A percentile compares a stretch with the other conserved stretches of the same genome.
Evolutionary conservation across 2,113 vertebrate species (phyloP).

Genomic region (Eurystomus gularis): DNA sequence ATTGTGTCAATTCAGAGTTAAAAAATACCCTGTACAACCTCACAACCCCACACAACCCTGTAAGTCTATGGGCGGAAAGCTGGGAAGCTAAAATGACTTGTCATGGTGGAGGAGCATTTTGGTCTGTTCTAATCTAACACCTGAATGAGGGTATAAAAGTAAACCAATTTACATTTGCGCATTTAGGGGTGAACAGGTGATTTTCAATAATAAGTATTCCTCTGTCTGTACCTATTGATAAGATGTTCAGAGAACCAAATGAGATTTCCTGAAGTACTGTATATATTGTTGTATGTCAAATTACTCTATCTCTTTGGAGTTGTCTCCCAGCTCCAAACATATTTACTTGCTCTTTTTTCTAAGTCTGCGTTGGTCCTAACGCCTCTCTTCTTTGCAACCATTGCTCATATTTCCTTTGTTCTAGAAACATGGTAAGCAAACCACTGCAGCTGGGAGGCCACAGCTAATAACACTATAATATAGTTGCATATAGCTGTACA

Average conservation of each 20-base stretch:
- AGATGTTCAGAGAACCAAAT: neutral
- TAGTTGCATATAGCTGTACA: neutral
- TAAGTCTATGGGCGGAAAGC: too few species aligned
- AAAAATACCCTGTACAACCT: neutral
- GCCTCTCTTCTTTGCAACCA: neutral
- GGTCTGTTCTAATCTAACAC: neutral
- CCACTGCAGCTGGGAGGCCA: neutral
- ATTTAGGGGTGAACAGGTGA: neutral
- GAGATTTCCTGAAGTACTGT: neutral
- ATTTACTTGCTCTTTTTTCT: neutral
- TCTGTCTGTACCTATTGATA: neutral
- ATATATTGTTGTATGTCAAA: accelerated
- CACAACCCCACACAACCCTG: neutral
- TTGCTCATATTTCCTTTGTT: neutral
- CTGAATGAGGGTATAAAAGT: neutral
- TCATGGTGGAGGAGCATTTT: neutral
- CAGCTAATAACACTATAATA: neutral
- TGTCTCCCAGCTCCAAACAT: neutral
- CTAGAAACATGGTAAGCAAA: neutral
- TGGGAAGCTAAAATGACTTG: neutral
- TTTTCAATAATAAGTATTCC: neutral
- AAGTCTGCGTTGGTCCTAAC: neutral
- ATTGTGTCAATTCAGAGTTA: neutral
- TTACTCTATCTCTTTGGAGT: neutral
- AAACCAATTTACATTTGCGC: neutral